Conservation (phyloP, 2,888 invertebrate genomes). For the Eretmocerus hayati region DNA sequence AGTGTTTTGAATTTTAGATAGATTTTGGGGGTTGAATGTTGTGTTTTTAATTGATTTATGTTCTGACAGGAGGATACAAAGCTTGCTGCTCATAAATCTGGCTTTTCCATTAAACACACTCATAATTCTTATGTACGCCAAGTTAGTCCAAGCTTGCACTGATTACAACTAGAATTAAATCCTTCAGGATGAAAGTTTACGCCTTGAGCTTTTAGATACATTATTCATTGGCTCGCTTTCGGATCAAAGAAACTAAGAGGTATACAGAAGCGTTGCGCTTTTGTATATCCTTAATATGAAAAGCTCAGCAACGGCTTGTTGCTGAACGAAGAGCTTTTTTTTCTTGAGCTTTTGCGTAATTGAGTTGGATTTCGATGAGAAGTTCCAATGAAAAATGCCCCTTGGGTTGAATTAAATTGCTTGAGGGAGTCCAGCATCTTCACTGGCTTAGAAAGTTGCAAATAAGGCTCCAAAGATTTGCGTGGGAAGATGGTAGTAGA, state of each 20-base stretch:
- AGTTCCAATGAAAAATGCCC: conserved; percentile 27
- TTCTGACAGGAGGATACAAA: not conserved
- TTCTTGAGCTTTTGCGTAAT: conserved; percentile 1
- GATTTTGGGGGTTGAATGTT: too few relatives aligned
- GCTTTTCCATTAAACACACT: conserved; percentile 41
- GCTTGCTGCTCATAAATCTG: conserved; percentile 35
- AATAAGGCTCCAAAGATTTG: conserved; percentile 33
- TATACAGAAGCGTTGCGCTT: too few relatives aligned
- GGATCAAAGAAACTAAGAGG: too few relatives aligned
- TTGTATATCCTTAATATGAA: too few relatives aligned
- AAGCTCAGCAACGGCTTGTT: too few relatives aligned
- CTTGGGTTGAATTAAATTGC: conserved; percentile 33
- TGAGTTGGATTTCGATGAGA: conserved; percentile 11
- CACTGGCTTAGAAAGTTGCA: conserved; percentile 28
- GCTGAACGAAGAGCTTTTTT: too few relatives aligned
- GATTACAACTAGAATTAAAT: conserved; percentile 18
- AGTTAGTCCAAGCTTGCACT: conserved; percentile 26
- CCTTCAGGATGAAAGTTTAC: not conserved
- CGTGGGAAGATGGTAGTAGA: not conserved
- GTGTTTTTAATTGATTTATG: conserved; percentile 30
- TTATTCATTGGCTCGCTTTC: too few relatives aligned
- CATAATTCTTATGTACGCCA: conserved; percentile 20
- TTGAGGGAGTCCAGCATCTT: conserved; percentile 30
- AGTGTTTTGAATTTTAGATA: too few relatives aligned
- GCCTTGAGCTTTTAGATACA: too few relatives aligned